A percentile compares a stretch with the other conserved stretches of the same genome.
These are phyloP conservation scores for Ypsolopha scabrella DNA, from an alignment of 2,888 invertebrate species.

Conservation along the genomic window DNA sequence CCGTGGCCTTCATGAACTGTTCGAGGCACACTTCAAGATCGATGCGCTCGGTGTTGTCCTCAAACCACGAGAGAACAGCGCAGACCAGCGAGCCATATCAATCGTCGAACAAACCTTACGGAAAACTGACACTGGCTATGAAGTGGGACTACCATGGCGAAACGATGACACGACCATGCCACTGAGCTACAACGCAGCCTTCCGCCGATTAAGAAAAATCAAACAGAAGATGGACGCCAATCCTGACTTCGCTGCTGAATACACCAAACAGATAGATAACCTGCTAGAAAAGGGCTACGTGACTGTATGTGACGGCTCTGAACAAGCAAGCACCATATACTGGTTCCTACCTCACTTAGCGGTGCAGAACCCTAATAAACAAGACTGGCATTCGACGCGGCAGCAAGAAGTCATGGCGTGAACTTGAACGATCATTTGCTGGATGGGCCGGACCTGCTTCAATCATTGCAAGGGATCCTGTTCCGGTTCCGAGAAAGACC, in stretches of 20 bases:
- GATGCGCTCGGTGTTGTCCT: neutral
- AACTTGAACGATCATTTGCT: too few species aligned
- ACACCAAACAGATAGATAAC: neutral
- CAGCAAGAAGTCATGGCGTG: too few species aligned
- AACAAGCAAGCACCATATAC: too few species aligned
- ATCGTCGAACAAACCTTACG: neutral
- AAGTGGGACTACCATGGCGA: slow-evolving; percentile 2
- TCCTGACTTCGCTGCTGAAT: neutral
- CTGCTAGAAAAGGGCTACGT: neutral
- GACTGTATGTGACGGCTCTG: too few species aligned
- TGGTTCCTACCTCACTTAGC: too few species aligned
- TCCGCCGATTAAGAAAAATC: neutral
- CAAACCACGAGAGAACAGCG: neutral
- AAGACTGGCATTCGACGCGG: too few species aligned
- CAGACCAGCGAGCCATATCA: neutral
- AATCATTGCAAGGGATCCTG: too few species aligned
- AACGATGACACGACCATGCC: neutral
- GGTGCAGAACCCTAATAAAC: too few species aligned
- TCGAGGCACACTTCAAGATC: neutral
- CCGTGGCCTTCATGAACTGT: neutral
- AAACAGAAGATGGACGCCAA: neutral
- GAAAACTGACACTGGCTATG: neutral
- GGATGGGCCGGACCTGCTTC: too few species aligned
- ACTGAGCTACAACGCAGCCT: neutral
- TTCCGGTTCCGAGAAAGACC: too few species aligned